phyloP scores from a whole-genome alignment of 2,113 vertebrate species.

The Hylia prasina region DNA sequence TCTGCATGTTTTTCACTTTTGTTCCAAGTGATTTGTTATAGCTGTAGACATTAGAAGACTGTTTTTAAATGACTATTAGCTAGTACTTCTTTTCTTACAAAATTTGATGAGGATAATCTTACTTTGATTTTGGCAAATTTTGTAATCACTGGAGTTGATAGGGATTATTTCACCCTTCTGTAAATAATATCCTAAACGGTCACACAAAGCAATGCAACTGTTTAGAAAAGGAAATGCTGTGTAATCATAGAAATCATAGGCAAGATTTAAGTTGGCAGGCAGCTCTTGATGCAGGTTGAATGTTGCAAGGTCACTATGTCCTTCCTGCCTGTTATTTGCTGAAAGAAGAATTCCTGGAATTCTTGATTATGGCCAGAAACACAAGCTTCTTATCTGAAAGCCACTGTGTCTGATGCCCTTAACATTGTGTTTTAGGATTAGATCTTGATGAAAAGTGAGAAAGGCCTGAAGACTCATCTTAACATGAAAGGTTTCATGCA shows the following conservation, averaged over 20 bases:
- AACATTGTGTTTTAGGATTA: background rate
- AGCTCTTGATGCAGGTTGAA: background rate
- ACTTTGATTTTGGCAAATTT: background rate
- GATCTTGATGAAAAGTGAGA: background rate
- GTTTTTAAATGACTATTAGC: background rate
- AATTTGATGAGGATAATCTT: background rate
- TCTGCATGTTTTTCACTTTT: background rate
- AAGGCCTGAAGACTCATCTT: background rate
- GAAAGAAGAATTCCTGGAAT: constrained; percentile 38
- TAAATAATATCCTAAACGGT: background rate
- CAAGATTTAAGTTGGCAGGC: constrained; percentile 10
- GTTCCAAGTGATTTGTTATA: background rate
- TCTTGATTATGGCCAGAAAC: constrained; percentile 3
- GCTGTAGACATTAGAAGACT: background rate
- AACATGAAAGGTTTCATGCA: background rate
- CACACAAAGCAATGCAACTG: background rate
- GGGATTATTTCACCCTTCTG: background rate
- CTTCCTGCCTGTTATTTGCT: constrained; percentile 18
- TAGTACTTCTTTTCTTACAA: background rate
- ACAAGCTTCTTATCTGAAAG: constrained; percentile 17
- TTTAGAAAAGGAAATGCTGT: background rate
- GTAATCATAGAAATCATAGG: background rate
- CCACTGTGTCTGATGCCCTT: background rate
- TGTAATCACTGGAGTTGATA: background rate
- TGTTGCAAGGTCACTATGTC: background rate